Conservation (phyloP, 1,140 invertebrate genomes). For the Drosophila athabasca region DNA sequence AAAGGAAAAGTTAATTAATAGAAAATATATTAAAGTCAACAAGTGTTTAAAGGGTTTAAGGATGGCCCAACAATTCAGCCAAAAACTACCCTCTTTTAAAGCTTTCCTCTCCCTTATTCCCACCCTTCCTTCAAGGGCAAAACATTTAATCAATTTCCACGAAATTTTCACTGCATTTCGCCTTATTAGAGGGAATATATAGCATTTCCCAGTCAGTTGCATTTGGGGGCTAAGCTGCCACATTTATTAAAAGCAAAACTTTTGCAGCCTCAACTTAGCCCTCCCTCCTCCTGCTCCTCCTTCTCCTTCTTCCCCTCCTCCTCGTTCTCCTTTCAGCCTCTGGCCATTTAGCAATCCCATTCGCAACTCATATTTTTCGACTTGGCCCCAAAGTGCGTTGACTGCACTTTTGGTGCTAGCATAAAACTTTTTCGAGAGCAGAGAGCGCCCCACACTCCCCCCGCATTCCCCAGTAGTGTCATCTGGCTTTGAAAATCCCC, state of each 20-base stretch:
- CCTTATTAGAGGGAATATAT: slow-evolving; percentile 41
- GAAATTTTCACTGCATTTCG: slow-evolving; percentile 26
- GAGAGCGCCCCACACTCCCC: slow-evolving; percentile 5
- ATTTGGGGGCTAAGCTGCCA: slow-evolving; percentile 33
- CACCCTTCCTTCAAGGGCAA: slow-evolving; percentile 1
- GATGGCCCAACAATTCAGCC: too few species aligned
- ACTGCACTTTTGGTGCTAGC: slow-evolving; percentile 71
- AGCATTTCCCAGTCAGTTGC: slow-evolving; percentile 25
- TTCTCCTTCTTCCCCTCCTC: not conserved
- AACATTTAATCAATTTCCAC: slow-evolving; percentile 35
- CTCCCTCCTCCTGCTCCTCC: not conserved
- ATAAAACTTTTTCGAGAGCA: slow-evolving; percentile 67
- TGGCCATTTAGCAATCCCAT: slow-evolving; percentile 57
- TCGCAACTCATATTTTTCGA: slow-evolving; percentile 76
- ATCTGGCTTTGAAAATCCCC: slow-evolving; percentile 55
- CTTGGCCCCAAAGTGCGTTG: slow-evolving; percentile 68
- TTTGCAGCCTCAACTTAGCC: slow-evolving; percentile 10
- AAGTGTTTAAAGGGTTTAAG: too few species aligned
- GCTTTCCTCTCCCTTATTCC: too few species aligned
- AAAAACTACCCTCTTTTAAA: too few species aligned
- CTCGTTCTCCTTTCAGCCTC: slow-evolving; percentile 8
- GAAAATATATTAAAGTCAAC: too few species aligned
- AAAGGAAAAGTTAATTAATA: too few species aligned
- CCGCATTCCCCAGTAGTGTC: slow-evolving; percentile 40
- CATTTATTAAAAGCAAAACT: slow-evolving; percentile 66